phyloP scores from a whole-genome alignment of 2,113 vertebrate species.

The Antennarius striatus region DNA sequence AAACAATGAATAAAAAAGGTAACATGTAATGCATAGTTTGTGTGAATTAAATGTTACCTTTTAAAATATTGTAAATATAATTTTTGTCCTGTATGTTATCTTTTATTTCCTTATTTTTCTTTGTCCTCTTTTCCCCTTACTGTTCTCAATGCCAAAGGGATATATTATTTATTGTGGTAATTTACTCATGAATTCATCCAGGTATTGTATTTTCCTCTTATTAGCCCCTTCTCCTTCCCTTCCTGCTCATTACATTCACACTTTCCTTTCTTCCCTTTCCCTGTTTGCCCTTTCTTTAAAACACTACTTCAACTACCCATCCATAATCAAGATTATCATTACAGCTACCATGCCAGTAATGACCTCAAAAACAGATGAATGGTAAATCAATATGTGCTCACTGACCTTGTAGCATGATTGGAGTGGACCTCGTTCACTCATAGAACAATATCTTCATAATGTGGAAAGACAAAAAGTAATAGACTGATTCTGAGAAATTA shows the following conservation, averaged over 20 bases:
- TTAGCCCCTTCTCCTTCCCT: not conserved
- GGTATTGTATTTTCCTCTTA: not conserved
- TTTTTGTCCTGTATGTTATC: too few species aligned
- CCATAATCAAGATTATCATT: constrained; percentile 61
- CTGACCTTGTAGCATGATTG: constrained; percentile 65
- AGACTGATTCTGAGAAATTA: constrained; percentile 44
- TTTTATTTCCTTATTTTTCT: not conserved
- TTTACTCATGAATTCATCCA: constrained; percentile 8
- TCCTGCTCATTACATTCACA: not conserved
- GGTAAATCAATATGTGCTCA: constrained; percentile 65
- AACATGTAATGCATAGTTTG: constrained; percentile 43
- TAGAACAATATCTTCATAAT: constrained; percentile 62
- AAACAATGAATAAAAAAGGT: not conserved
- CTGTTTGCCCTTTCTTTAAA: constrained; percentile 10
- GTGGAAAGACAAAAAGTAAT: constrained; percentile 53
- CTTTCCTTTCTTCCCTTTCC: not conserved
- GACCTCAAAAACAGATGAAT: constrained; percentile 66
- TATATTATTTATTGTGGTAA: too few species aligned
- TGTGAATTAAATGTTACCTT: too few species aligned
- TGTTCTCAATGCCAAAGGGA: not conserved
- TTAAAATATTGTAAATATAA: too few species aligned
- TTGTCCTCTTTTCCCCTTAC: not conserved
- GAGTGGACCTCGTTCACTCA: constrained; percentile 43
- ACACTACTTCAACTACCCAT: constrained; percentile 31
- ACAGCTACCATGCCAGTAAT: constrained; percentile 44